Conservation (phyloP, 2,888 invertebrate species). For the Furcula furcula region DNA sequence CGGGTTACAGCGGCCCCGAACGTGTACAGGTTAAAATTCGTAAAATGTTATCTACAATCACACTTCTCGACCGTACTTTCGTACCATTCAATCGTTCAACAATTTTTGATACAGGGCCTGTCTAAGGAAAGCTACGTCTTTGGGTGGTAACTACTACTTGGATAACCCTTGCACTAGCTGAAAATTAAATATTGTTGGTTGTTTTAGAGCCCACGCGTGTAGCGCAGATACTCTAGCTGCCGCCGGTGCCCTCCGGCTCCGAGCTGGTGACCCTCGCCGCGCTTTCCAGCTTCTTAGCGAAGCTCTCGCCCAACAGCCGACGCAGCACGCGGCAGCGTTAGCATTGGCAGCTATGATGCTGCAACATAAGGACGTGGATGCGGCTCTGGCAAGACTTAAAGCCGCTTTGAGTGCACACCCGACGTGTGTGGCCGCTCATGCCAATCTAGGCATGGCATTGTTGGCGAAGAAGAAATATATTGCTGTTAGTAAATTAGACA, state of each 20-base stretch:
- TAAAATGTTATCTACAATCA: no score
- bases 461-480: constrained; percentile 69
- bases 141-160: no score
- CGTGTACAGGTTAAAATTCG: no score
- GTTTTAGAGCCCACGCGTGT: constrained; percentile 49
- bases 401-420: constrained; percentile 69
- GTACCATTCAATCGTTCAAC: no score
- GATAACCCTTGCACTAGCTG: no score
- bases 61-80: no score
- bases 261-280: constrained; percentile 71
- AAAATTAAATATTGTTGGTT: no score
- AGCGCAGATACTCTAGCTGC: constrained; percentile 77
- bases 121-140: no score
- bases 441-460: constrained; percentile 66
- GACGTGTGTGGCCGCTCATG: constrained; percentile 68
- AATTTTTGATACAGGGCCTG: no score
- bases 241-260: constrained; percentile 72
- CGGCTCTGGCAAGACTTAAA: constrained; percentile 72
- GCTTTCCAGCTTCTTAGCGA: constrained; percentile 80
- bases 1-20: no score
- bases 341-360: constrained; percentile 79
- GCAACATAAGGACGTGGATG: constrained; percentile 71
- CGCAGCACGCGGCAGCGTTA: constrained; percentile 72
- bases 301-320: constrained; percentile 71
- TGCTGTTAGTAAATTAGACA: constrained; percentile 52